phyloP scores from a whole-genome alignment of 1,140 invertebrate genomes.

The Oreohelix idahoensis region DNA sequence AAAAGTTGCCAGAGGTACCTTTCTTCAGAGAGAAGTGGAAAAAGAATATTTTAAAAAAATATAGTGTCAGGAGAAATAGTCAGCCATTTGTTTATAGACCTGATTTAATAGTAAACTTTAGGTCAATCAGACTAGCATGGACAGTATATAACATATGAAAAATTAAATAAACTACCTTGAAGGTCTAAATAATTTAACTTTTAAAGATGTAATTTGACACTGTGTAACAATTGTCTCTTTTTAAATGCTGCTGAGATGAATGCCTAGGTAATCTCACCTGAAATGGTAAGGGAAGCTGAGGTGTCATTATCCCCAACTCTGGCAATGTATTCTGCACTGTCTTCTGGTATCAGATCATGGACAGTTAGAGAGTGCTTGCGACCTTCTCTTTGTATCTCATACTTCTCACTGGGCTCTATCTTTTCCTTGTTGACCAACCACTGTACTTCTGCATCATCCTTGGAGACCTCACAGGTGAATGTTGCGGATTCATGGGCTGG shows the following conservation, averaged over 20 bases:
- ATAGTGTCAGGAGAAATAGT: too few relatives aligned
- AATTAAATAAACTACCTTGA: too few relatives aligned
- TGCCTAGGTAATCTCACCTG: constrained; percentile 46
- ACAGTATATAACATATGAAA: too few relatives aligned
- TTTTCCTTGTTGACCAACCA: constrained; percentile 89
- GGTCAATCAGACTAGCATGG: too few relatives aligned
- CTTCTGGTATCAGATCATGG: constrained; percentile 59
- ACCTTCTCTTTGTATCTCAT: constrained; percentile 55
- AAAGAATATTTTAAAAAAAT: too few relatives aligned
- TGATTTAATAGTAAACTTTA: too few relatives aligned
- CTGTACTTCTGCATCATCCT: constrained; percentile 91
- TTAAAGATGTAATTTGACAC: too few relatives aligned
- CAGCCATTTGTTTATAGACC: too few relatives aligned
- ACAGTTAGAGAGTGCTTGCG: constrained; percentile 67
- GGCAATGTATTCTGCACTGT: constrained; percentile 65
- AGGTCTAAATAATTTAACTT: too few relatives aligned
- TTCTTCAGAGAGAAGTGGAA: too few relatives aligned
- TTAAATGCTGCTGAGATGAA: neutral
- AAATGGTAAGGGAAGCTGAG: constrained; percentile 56
- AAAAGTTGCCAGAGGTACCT: too few relatives aligned
- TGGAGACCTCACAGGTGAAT: constrained; percentile 85
- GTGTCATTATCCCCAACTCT: constrained; percentile 53
- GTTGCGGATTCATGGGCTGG: constrained; percentile 58
- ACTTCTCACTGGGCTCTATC: constrained; percentile 52
- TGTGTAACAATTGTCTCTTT: neutral